phyloP scores from a whole-genome alignment of 2,113 vertebrate species.

The Ascaphus truei region DNA sequence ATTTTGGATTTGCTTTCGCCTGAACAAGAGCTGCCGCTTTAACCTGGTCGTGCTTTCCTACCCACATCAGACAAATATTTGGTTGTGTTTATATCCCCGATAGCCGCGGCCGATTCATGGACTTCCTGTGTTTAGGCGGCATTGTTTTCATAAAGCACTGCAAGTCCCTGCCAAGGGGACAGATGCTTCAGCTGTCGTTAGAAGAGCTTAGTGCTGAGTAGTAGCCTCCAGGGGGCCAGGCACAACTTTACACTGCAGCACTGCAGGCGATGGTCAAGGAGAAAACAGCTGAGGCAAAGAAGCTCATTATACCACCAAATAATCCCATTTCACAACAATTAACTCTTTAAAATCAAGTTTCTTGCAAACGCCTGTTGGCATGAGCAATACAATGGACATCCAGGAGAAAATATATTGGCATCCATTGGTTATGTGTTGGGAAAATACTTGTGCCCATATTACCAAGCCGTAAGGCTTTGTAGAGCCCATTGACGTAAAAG shows the following conservation, averaged over 20 bases:
- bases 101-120: background rate
- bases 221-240: background rate
- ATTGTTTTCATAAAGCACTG: background rate
- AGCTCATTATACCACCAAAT: slow-evolving; percentile 4
- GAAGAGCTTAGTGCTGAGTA: slow-evolving; percentile 13
- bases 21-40: background rate
- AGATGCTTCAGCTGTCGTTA: slow-evolving; percentile 12
- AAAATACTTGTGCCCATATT: too few relatives aligned
- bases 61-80: slow-evolving; percentile 7
- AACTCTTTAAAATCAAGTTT: slow-evolving; percentile 2
- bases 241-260: background rate
- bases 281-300: slow-evolving; percentile 14
- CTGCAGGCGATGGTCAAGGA: slow-evolving; percentile 11
- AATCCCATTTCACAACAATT: slow-evolving; percentile 11
- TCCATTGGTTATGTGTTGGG: too few relatives aligned
- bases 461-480: too few relatives aligned
- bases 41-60: background rate
- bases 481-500: too few relatives aligned
- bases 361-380: background rate
- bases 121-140: background rate
- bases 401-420: too few relatives aligned
- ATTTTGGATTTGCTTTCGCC: too few relatives aligned
- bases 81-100: background rate
- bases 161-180: slow-evolving; percentile 15
- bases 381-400: too few relatives aligned